Conservation (phyloP, 37 sponge, comb jelly and placozoan species). For the Eunapius fragilis region DNA sequence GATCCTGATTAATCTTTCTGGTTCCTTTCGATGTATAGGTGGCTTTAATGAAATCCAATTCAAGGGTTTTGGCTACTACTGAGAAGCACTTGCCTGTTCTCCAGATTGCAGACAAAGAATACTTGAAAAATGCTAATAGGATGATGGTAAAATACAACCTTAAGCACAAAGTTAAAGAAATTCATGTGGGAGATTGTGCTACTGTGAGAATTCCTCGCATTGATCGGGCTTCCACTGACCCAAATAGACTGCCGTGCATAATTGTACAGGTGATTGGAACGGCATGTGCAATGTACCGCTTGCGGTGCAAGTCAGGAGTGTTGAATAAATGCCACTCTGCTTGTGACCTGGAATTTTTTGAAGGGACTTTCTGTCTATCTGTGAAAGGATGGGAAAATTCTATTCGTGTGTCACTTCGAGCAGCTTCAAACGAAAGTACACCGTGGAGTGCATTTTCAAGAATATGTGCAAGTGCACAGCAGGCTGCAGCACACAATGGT, state of each 20-base stretch:
- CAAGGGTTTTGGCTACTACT: not conserved
- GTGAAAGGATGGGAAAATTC: constrained; percentile 3
- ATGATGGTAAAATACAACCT: constrained; percentile 15
- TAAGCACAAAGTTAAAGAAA: not conserved
- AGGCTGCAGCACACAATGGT: too few relatives aligned
- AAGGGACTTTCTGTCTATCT: not conserved
- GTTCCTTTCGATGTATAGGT: not conserved
- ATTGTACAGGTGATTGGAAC: constrained; percentile 21
- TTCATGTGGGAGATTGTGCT: constrained; percentile 25
- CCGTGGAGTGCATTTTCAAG: too few relatives aligned
- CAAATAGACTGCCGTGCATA: constrained; percentile 20
- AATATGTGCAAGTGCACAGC: too few relatives aligned
- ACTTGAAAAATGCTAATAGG: constrained; percentile 6
- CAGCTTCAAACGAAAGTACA: not conserved
- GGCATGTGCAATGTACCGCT: not conserved
- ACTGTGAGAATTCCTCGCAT: constrained; percentile 28
- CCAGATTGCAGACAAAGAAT: not conserved
- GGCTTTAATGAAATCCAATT: not conserved
- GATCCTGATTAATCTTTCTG: not conserved
- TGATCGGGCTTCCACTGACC: constrained; percentile 20
- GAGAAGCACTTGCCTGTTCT: not conserved
- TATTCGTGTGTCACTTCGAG: constrained; percentile 4
- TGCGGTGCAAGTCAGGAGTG: constrained; percentile 6
- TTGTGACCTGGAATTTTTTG: constrained; percentile 6
- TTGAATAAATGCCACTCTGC: constrained; percentile 7